A percentile compares a stretch with the other conserved stretches of the same genome.
Evolutionary conservation across 1,140 invertebrate species (phyloP).

Genomic region (Sarcophaga bullata): DNA sequence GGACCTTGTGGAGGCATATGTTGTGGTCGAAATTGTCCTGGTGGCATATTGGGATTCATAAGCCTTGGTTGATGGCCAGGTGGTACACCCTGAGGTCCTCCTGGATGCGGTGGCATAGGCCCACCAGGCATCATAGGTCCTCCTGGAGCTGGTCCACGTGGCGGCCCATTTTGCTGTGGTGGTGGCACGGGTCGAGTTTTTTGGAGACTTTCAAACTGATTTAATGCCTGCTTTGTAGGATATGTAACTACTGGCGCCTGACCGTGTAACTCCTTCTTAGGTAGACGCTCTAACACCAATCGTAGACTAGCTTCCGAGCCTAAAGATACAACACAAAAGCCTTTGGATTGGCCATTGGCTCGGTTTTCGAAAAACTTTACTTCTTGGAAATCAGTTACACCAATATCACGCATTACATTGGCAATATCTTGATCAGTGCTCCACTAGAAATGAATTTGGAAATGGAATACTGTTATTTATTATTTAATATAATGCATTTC

Average conservation of each 20-base stretch:
- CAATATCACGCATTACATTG: constrained; percentile 85
- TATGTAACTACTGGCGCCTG: constrained; percentile 94
- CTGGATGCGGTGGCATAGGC: constrained; percentile 64
- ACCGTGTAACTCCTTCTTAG: constrained; percentile 95
- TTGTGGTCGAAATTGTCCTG: constrained; percentile 60
- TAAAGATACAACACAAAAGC: constrained; percentile 92
- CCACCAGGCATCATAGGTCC: constrained; percentile 57
- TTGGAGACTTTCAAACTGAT: constrained; percentile 89
- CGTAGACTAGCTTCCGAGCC: constrained; percentile 92
- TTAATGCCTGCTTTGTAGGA: constrained; percentile 87
- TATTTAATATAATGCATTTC: too few species aligned
- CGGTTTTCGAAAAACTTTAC: constrained; percentile 99
- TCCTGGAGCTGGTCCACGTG: constrained; percentile 66
- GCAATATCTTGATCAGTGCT: constrained; percentile 97
- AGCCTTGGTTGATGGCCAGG: constrained; percentile 72
- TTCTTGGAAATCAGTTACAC: constrained; percentile 94
- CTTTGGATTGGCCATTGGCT: constrained; percentile 99
- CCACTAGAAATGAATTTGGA: constrained; percentile 76
- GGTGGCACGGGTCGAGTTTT: constrained; percentile 85
- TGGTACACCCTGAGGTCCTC: constrained; percentile 62
- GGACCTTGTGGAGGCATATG: constrained; percentile 67
- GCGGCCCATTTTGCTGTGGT: constrained; percentile 69
- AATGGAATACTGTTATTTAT: too few species aligned
- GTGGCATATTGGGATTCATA: constrained; percentile 68
- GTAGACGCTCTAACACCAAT: constrained; percentile 89